These are phyloP conservation scores for Ornithoptera priamus DNA, from an alignment of 2,888 invertebrate genomes.

Conservation along the genomic window DNA sequence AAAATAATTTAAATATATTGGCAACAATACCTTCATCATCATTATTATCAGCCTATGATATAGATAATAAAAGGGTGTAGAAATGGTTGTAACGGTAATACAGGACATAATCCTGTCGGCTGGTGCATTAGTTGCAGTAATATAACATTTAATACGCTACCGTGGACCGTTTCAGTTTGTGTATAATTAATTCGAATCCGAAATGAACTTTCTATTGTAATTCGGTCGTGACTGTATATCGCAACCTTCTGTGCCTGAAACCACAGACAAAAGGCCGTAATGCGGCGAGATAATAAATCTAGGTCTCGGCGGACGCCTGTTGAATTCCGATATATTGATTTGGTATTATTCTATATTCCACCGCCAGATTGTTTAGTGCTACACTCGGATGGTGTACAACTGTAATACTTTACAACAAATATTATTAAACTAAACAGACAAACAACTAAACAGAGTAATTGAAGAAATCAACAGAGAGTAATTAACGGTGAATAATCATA, in stretches of 20 bases:
- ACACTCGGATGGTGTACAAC: constrained; percentile 5
- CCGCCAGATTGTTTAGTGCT: constrained; percentile 8
- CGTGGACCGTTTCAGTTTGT: constrained; percentile 20
- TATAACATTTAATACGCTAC: constrained; percentile 23
- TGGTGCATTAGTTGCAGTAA: constrained; percentile 1
- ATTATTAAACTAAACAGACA: not conserved
- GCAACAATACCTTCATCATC: too few species aligned
- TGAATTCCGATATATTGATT: constrained; percentile 41
- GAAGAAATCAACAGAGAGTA: too few species aligned
- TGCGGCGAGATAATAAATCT: constrained; percentile 45
- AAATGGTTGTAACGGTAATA: too few species aligned
- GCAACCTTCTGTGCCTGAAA: constrained; percentile 37
- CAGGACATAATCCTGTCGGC: too few species aligned
- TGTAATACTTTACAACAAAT: not conserved
- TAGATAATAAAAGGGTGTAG: too few species aligned
- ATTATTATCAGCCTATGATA: too few species aligned
- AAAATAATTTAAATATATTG: too few species aligned
- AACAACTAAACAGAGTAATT: too few species aligned
- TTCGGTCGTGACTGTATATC: constrained; percentile 37
- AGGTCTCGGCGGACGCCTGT: constrained; percentile 34
- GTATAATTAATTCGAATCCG: constrained; percentile 37
- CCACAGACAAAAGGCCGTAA: constrained; percentile 44
- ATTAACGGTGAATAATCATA: too few species aligned
- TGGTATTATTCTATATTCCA: constrained; percentile 34
- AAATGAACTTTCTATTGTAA: constrained; percentile 37